Evolutionary conservation across 64 coral and sea anemone species (phyloP), one percentile per base, ranked within the genome.

Genomic region (Orbicella faveolata): DNA sequence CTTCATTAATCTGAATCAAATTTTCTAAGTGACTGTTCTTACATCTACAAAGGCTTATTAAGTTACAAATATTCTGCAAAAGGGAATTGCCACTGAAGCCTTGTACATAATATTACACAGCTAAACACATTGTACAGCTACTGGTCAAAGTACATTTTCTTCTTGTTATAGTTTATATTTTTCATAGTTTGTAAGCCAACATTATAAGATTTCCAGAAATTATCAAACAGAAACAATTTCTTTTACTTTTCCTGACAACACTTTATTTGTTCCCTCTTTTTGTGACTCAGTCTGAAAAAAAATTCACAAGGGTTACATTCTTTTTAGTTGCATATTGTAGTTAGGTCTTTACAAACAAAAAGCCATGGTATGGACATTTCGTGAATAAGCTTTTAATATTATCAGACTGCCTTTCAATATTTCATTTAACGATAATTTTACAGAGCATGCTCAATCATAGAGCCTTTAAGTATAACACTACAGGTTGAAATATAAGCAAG

Each of bases 161-260:
- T 69, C 19, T 69, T n/a, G 20, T 20, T 5, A 9, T 69, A 1
- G 63, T 18, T 21, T 0, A 66, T 21, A 69, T 9, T 25, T n/a
- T 69, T n/a, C 8, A 69, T 5, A 21, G 5, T 21, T 69, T 23
- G 66, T 69, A n/a, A 19, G 23, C 18, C 64, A 67, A 9, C 21
- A n/a, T 20, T 69, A 17, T 23, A 57, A 1, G 7, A 67, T 21
- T 67, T 67, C 1, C 17, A 57, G 54, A 14, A 9, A 23, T 69
- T 18, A 8, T 69, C 2, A 21, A 69, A 69, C 20, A 21, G 21
- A 67, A 21, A 21, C 20, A 23, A 69, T 0, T 26, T 21, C 23
- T 7, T 15, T 19, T 65, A 63, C 75, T 63, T 90, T 83, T 75
- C 89, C 80, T 62, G 79, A 82, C 79, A 70, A 36, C 64, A 90